Base-by-base conservation (phyloP, 2,797 vertebrate genomes). In the Phrynocephalus vlangalii region DNA sequence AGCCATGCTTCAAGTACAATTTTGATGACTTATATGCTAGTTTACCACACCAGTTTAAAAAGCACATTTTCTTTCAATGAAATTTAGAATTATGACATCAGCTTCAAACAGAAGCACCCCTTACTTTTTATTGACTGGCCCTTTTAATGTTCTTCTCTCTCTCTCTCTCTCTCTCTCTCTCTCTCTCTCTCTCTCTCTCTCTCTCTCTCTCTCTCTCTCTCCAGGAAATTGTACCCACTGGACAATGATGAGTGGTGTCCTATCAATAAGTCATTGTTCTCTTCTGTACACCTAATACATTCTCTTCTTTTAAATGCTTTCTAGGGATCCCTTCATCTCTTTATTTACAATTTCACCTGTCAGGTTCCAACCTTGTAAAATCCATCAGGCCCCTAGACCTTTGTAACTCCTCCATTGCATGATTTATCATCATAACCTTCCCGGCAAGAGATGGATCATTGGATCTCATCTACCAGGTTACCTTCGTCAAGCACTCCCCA, bases 171-270 rank as follows among this genome's bases (percentile, higher is more conserved):
- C 52, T 10, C 52, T 56, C 52, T 56, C 52, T 56, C 52, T 56
- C 9, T 28, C 66, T 70, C 70, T 33, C 52, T 33, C 50, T 33
- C 0, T 63, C 60, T 56, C 52, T 52, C 52, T 52, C 52, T 52
- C 52, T 52, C 52, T 13, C 52, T 56, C 52, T 56, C 52, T 56
- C 52, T 56, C 9, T 28, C 66, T 70, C 70, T 33, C 2, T 83
- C 3, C 20, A 88, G 60, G 20, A 63, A 84, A 81, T 44, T 30
- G 89, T 72, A 7, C 85, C 24, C 5, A 86, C 50, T 81, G 88
- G 48, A 76, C 13, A 79, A 22, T 50, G 0, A 0, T 24, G 82
- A 48, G n/a, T 71, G 15, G 50, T 80, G 87, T 20, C 10, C 3
- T 84, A n/a, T 2, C 30, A 22, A 48, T 52, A 22, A 7, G 24